phyloP scores from a whole-genome alignment of 2,797 vertebrate genomes.

The Xiphorhynchus erythropygius region DNA sequence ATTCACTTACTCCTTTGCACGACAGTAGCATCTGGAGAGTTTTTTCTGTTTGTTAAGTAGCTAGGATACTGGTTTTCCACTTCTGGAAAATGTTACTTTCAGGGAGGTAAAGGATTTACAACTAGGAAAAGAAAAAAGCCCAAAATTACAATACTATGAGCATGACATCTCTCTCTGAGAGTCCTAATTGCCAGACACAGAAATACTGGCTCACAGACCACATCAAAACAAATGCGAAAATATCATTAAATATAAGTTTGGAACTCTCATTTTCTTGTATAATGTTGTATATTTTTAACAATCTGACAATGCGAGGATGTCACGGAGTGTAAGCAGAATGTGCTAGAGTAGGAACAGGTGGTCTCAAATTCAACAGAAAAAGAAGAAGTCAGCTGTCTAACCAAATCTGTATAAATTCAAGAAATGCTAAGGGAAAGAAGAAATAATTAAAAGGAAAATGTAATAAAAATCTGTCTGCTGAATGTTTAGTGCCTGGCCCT shows the following conservation, averaged over 20 bases:
- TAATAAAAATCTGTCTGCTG: not conserved
- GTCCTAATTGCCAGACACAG: not conserved
- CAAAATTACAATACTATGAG: not conserved
- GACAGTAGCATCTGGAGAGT: slow-evolving; percentile 13
- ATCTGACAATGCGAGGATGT: not conserved
- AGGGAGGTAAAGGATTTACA: slow-evolving; percentile 5
- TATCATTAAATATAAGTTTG: not conserved
- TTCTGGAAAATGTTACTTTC: slow-evolving; percentile 52
- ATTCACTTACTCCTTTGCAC: slow-evolving; percentile 8
- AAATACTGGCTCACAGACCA: not conserved
- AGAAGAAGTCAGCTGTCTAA: not conserved
- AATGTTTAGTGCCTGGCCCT: not conserved
- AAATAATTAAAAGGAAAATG: not conserved
- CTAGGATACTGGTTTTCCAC: not conserved
- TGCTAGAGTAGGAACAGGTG: not conserved
- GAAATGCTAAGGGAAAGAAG: not conserved
- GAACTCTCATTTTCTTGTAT: not conserved
- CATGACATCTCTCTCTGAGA: not conserved
- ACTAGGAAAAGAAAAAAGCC: not conserved
- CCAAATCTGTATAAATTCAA: not conserved
- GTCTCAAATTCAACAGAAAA: not conserved
- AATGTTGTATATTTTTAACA: not conserved
- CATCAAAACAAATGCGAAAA: not conserved
- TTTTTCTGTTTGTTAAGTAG: slow-evolving; percentile 13
- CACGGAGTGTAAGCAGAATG: not conserved